These are phyloP conservation scores for Lacerta viridis DNA, from an alignment of 2,797 vertebrate species.

Conservation along the genomic window DNA sequence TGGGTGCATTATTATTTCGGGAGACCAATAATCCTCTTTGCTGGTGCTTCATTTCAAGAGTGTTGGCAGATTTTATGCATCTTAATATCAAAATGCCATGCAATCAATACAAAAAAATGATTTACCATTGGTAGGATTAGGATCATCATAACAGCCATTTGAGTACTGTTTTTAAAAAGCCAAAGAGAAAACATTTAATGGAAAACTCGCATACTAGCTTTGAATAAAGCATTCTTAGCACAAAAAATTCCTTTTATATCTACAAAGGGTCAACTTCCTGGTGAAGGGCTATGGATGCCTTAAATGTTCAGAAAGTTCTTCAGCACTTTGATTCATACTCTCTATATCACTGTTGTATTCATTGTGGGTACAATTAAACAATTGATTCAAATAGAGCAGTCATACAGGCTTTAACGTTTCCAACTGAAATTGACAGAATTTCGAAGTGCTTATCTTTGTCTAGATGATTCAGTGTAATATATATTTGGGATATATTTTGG, in stretches of 20 bases:
- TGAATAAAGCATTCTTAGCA: not conserved
- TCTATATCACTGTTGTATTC: not conserved
- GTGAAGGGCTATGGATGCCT: not conserved
- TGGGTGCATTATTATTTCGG: conserved; percentile 82
- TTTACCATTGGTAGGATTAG: conserved; percentile 73
- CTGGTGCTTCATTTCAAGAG: conserved; percentile 77
- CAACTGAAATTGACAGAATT: not conserved
- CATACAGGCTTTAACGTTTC: not conserved
- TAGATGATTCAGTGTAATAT: not conserved
- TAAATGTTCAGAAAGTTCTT: not conserved
- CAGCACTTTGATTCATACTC: not conserved
- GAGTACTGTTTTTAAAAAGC: conserved; percentile 66
- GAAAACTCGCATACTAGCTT: conserved; percentile 45
- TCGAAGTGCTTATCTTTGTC: not conserved
- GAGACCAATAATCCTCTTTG: conserved; percentile 81
- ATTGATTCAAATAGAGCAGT: not conserved
- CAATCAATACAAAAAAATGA: conserved; percentile 78
- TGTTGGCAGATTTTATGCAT: conserved; percentile 82
- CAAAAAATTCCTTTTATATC: not conserved
- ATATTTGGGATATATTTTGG: too few species aligned
- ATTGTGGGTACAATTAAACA: not conserved
- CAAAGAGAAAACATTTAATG: conserved; percentile 64
- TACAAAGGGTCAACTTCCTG: not conserved
- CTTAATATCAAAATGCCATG: conserved; percentile 79
- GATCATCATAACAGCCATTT: conserved; percentile 73